Evolutionary conservation across 2,113 vertebrate genomes (phyloP).

Genomic region (Chiloscyllium plagiosum): DNA sequence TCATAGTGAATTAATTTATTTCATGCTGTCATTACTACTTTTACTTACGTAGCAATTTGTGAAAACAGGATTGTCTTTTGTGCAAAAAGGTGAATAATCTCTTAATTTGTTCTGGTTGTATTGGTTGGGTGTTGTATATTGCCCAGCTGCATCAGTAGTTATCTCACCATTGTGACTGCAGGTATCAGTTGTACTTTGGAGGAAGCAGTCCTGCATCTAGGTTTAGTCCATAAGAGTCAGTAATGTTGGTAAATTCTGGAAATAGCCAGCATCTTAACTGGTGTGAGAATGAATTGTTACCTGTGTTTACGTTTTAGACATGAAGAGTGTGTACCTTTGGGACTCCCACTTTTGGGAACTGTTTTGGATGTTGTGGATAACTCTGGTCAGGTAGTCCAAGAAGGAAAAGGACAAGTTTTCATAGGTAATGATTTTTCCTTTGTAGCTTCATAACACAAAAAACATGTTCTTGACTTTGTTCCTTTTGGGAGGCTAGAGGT

Average conservation of each 20-base stretch:
- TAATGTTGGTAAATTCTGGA: background rate
- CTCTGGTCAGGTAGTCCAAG: constrained; percentile 55
- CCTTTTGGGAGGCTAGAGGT: background rate
- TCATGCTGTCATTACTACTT: background rate
- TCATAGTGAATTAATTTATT: background rate
- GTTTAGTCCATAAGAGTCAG: background rate
- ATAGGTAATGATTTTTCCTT: constrained; percentile 64
- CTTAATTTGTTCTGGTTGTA: background rate
- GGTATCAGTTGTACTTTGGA: background rate
- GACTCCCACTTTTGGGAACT: constrained; percentile 72
- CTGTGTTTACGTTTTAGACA: constrained; percentile 51
- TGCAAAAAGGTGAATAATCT: background rate
- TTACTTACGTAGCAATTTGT: background rate
- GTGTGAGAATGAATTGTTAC: background rate
- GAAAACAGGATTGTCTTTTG: too few species aligned
- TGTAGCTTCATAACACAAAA: background rate
- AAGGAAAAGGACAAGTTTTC: constrained; percentile 85
- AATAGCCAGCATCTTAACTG: background rate
- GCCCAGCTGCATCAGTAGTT: background rate
- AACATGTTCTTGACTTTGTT: background rate
- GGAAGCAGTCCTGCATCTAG: background rate
- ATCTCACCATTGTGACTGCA: background rate
- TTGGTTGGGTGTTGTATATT: background rate
- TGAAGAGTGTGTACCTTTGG: constrained; percentile 63
- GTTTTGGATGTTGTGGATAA: constrained; percentile 74